Base-by-base conservation (phyloP, 2,888 invertebrate species). In the Metellina segmentata region DNA sequence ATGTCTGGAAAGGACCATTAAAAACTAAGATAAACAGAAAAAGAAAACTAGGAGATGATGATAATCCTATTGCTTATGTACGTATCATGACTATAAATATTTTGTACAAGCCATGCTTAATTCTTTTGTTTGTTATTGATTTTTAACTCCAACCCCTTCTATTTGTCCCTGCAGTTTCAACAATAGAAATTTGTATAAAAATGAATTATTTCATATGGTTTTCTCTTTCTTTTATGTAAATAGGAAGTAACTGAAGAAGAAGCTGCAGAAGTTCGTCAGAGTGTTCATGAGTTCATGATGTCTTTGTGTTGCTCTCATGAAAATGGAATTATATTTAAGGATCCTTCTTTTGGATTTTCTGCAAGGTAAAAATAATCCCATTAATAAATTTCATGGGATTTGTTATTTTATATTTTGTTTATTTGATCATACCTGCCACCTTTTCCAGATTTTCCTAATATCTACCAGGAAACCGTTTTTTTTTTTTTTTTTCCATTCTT, bases 241-340 rank as follows among this genome's bases (percentile, higher is more conserved):
- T 53, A 92, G 92, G 85, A 88, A 71, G 85, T 74, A n/a, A 61
- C n/a, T 19, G 92, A 92, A n/a, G 89, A 92, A 89, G 89, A 92
- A 20, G 16, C 19, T 11, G 8, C 52, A 13, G 34, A 93, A 69
- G 94, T 94, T 16, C 93, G 94, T 49, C 94, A 94, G 51, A 90
- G 93, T 53, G 95, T 97, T 0, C 97, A 97, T 94, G 96, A 96
- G 52, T 96, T 98, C 93, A 95, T 98, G n/a, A 93, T 96, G n/a
- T 95, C 96, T 81, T 95, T 98, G 1, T 96, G 97, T 93, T 97
- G 97, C 1, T 97, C 97, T 0, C 96, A 96, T 93, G 97, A 97
- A 94, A 94, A 96, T 94, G 98, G 98, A 8, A 96, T 98, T 13
- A 96, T 97, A 93, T 98, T 98, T 94, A 96, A 96, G 93, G 97